Conservation (phyloP, 1,140 invertebrate species). For the Leptinotarsa lineolata region DNA sequence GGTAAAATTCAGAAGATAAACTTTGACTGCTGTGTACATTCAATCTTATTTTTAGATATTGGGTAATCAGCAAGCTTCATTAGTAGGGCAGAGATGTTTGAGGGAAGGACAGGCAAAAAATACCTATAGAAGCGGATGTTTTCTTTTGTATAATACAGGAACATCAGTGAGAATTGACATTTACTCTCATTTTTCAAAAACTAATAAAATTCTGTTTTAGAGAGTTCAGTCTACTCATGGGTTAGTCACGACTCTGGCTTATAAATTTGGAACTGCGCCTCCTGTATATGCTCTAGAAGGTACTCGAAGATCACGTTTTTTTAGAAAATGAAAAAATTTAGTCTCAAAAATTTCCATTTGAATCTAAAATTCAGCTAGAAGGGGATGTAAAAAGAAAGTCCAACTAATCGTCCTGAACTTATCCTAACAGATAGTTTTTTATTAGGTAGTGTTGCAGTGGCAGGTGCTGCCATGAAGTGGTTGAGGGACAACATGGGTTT, state of each 20-base stretch:
- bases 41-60: conserved; percentile 56
- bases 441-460: conserved; percentile 86
- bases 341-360: too few species aligned
- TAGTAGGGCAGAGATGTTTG: conserved; percentile 95
- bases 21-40: background rate
- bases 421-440: conserved; percentile 1
- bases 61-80: conserved; percentile 92
- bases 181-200: background rate
- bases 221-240: conserved; percentile 86
- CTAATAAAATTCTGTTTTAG: conserved; percentile 53
- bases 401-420: too few species aligned
- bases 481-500: conserved; percentile 85
- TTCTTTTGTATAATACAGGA: conserved; percentile 94
- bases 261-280: conserved; percentile 81
- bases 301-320: background rate
- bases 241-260: conserved; percentile 92
- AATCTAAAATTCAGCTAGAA: too few species aligned
- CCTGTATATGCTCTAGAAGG: conserved; percentile 91
- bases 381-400: too few species aligned
- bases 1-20: conserved; percentile 58
- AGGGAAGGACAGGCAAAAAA: conserved; percentile 88
- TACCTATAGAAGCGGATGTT: conserved; percentile 96
- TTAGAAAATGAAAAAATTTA: too few species aligned
- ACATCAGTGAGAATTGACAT: conserved; percentile 61
- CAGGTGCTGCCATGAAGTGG: conserved; percentile 89